Evolutionary conservation across 2,888 invertebrate species (phyloP).

Genomic region (Agrotis clavis): DNA sequence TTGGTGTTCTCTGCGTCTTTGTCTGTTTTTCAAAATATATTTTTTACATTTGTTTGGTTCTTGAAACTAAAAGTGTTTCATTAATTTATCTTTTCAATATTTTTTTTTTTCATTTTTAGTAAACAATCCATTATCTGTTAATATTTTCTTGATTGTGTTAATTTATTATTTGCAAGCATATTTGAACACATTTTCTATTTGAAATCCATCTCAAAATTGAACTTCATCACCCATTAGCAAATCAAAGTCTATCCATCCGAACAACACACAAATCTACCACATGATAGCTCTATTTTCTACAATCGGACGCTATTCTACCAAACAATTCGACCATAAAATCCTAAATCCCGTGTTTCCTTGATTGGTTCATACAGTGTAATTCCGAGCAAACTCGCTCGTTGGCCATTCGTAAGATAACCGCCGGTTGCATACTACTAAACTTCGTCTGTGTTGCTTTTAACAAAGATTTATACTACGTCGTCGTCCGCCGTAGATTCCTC

Average conservation of each 20-base stretch:
- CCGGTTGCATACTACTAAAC: conserved; percentile 76
- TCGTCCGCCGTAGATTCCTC: conserved; percentile 64
- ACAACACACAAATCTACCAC: conserved; percentile 42
- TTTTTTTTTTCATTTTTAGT: not conserved
- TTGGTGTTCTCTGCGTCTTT: not conserved
- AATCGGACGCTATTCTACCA: conserved; percentile 46
- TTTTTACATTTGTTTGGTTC: not conserved
- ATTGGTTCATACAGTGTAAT: conserved; percentile 67
- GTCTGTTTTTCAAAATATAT: not conserved
- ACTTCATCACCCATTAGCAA: conserved; percentile 32
- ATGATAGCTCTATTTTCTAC: conserved; percentile 53
- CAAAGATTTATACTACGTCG: conserved; percentile 77
- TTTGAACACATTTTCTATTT: not conserved
- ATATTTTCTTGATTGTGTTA: not conserved
- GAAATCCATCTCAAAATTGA: not conserved
- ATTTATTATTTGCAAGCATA: not conserved
- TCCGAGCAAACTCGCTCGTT: conserved; percentile 57
- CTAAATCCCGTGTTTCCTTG: conserved; percentile 64
- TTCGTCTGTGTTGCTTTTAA: conserved; percentile 73
- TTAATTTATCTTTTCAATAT: not conserved
- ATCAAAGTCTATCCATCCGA: conserved; percentile 24
- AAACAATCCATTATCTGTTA: not conserved
- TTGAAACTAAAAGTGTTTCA: not conserved
- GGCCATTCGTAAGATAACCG: conserved; percentile 64
- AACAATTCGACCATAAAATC: conserved; percentile 59